These are phyloP conservation scores for Amazona vittata DNA, from an alignment of 2,113 vertebrate genomes.

Conservation along the genomic window DNA sequence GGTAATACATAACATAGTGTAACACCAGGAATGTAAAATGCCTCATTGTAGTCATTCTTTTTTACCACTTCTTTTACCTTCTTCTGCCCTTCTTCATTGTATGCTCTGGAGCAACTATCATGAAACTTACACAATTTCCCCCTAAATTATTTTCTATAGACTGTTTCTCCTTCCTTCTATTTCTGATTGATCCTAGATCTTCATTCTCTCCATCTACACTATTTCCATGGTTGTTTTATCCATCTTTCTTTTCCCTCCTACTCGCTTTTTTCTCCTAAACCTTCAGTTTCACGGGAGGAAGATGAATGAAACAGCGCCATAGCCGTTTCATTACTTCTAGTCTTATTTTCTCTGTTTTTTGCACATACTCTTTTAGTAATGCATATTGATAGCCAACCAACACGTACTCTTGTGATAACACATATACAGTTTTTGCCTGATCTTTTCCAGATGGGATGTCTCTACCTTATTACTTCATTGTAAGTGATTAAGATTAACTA, in stretches of 20 bases:
- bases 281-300: not conserved
- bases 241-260: not conserved
- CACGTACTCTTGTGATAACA: not conserved
- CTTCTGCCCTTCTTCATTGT: not conserved
- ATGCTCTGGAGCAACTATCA: not conserved
- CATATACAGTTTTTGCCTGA: fast-evolving
- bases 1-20: not conserved
- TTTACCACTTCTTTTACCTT: not conserved
- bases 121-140: not conserved
- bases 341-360: not conserved
- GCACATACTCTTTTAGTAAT: not conserved
- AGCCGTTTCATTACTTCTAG: not conserved
- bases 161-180: not conserved
- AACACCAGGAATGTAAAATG: not conserved
- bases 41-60: not conserved
- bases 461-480: not conserved
- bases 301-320: fast-evolving
- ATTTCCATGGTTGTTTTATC: not conserved
- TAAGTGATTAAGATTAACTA: not conserved
- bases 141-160: not conserved
- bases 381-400: not conserved
- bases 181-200: not conserved
- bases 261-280: not conserved
- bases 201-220: not conserved
- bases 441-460: not conserved